Base-by-base conservation (phyloP, 1,140 invertebrate species). In the Eurytemora carolleeae region DNA sequence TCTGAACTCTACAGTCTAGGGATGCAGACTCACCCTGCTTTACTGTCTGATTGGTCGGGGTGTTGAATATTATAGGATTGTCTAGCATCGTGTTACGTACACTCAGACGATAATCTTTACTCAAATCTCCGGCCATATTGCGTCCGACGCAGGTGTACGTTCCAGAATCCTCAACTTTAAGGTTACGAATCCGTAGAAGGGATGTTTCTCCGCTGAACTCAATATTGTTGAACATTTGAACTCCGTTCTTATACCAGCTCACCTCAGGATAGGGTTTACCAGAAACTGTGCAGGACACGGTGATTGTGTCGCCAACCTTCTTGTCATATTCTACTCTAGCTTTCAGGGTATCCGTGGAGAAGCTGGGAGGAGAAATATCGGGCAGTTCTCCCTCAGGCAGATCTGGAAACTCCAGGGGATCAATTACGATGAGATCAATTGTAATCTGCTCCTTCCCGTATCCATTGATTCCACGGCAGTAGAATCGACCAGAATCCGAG, bases 401-500 rank as follows among this genome's bases (percentile, higher is more conserved):
- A 7, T 44, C 31, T n/a, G 31, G 31, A 44, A 12, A 44, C n/a
- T 44, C 31, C 7, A n/a, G 7, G n/a, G 31, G 31, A n/a, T 44
- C 31, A 44, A 44, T 44, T 12, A 44, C 31, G 31, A 44, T 44
- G 7, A 44, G 31, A 44, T 44, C n/a, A 12, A 44, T 44, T 7
- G n/a, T 44, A 44, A 44, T 44, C 31, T 44, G 7, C 31, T 44
- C 31, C 31, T 7, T 12, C 15, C 67, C 67, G 58, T 67, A 67
- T 24, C 67, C 67, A 57, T 68, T 68, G 21, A 66, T 63, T 22
- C 67, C 67, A 64, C 64, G 67, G 52, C 68, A 69, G 21, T 65
- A 53, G 55, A 66, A 68, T 12, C 65, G 59, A 12, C 68, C 68
- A 25, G 65, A 53, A 57, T 69, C 68, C 26, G 66, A 62, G 0